Conservation (phyloP, 2,888 invertebrate genomes). For the Apotomis capreana region DNA sequence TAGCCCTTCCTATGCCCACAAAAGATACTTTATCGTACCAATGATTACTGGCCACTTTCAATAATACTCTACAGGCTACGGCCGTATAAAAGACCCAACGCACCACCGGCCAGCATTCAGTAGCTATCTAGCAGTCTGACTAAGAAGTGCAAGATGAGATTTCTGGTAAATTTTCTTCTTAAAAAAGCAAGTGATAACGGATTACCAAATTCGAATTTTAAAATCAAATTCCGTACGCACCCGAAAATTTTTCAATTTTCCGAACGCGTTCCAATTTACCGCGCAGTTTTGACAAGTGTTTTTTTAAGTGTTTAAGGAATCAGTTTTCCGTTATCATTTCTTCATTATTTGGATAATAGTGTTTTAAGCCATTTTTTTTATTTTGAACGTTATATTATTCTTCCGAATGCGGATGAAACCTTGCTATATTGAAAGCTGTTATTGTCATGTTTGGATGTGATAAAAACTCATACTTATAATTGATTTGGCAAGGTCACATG, state of each 20-base stretch:
- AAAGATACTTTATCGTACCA: slow-evolving; percentile 43
- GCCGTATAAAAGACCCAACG: slow-evolving; percentile 71
- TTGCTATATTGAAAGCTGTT: slow-evolving; percentile 32
- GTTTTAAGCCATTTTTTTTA: no score
- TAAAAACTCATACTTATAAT: slow-evolving; percentile 22
- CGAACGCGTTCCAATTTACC: slow-evolving; percentile 23
- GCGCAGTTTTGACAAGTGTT: slow-evolving; percentile 36
- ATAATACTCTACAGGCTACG: slow-evolving; percentile 53
- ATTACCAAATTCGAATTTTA: slow-evolving; percentile 33
- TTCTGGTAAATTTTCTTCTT: slow-evolving; percentile 69
- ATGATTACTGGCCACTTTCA: slow-evolving; percentile 66
- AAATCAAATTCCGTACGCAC: slow-evolving; percentile 33
- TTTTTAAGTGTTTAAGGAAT: slow-evolving; percentile 32
- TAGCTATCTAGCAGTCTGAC: slow-evolving; percentile 80
- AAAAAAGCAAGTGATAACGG: slow-evolving; percentile 45
- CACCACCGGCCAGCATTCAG: slow-evolving; percentile 68
- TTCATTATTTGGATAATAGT: no score
- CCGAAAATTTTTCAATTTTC: slow-evolving; percentile 2
- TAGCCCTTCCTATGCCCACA: slow-evolving; percentile 37
- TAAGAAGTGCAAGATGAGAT: slow-evolving; percentile 82
- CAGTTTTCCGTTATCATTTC: slow-evolving; percentile 40
- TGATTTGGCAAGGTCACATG: slow-evolving; percentile 39
- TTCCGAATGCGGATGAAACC: slow-evolving; percentile 35
- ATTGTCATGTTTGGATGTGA: slow-evolving; percentile 9
- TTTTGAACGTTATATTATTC: no score